phyloP scores from a whole-genome alignment of 1,140 invertebrate species.

The Brachionus paranguensis region DNA sequence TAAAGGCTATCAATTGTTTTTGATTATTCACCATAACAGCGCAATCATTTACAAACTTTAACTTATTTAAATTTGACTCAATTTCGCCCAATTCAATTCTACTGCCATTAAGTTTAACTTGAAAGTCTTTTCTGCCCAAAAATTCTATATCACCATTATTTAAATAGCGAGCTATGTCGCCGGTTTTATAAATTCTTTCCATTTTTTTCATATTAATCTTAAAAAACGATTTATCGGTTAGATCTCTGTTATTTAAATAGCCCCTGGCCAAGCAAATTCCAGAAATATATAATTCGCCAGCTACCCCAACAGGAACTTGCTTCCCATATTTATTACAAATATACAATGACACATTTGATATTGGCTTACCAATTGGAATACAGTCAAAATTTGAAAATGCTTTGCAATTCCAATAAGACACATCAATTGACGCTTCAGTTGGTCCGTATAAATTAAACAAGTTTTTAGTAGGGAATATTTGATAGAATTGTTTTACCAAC shows the following conservation, averaged over 20 bases:
- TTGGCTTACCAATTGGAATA: not conserved
- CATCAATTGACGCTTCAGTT: not conserved
- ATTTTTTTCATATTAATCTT: not conserved
- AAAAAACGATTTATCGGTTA: not conserved
- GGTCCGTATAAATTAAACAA: not conserved
- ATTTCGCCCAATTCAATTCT: slow-evolving; percentile 45
- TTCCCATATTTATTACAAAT: not conserved
- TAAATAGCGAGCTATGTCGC: slow-evolving; percentile 45
- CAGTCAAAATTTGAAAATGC: not conserved
- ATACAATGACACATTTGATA: not conserved
- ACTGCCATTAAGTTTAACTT: slow-evolving; percentile 45
- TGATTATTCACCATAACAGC: not conserved
- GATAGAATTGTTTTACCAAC: not conserved
- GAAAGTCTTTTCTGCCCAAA: slow-evolving; percentile 44
- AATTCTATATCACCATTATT: slow-evolving; percentile 43
- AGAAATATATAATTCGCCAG: not conserved
- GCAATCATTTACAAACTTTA: not conserved
- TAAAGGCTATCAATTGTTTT: not conserved
- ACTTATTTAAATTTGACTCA: slow-evolving; percentile 42
- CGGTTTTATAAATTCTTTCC: slow-evolving; percentile 43
- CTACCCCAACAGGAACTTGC: not conserved
- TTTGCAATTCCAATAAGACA: not conserved
- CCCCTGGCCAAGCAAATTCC: not conserved
- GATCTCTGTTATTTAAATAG: not conserved
- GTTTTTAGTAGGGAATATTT: not conserved